Evolutionary conservation across 2,113 vertebrate species (phyloP).

Genomic region (Pelusios castaneus): DNA sequence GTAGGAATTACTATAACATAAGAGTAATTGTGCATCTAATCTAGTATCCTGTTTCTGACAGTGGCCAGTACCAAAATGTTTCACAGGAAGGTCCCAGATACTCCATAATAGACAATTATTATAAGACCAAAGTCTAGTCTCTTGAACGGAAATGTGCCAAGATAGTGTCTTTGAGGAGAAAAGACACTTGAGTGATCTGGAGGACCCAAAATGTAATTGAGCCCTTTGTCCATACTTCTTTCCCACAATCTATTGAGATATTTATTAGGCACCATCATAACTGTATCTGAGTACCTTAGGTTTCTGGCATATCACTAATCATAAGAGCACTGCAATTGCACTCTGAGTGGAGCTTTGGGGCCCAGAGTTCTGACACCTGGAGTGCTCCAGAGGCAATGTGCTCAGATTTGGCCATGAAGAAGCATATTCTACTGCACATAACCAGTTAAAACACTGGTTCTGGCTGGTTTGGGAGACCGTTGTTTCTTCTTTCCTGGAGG

Average conservation of each 20-base stretch:
- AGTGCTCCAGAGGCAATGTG: neutral
- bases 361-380: neutral
- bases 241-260: neutral
- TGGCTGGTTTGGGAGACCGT: neutral
- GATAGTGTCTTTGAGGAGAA: neutral
- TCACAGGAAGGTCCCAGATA: neutral
- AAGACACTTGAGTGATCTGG: neutral
- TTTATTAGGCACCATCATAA: neutral
- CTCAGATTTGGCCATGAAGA: neutral
- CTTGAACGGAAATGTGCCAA: neutral
- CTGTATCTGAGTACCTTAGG: neutral
- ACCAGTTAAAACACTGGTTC: neutral
- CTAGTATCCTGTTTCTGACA: neutral
- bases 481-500: neutral
- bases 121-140: neutral
- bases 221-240: neutral
- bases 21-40: neutral
- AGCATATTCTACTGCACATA: neutral
- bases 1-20: neutral
- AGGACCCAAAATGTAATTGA: neutral
- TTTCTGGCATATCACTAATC: neutral
- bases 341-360: neutral
- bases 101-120: neutral
- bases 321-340: neutral
- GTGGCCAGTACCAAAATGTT: neutral